A percentile compares a stretch with the other conserved stretches of the same genome.
Evolutionary conservation across 2,888 invertebrate genomes (phyloP).

Genomic region (Pristionchus japonicus): DNA sequence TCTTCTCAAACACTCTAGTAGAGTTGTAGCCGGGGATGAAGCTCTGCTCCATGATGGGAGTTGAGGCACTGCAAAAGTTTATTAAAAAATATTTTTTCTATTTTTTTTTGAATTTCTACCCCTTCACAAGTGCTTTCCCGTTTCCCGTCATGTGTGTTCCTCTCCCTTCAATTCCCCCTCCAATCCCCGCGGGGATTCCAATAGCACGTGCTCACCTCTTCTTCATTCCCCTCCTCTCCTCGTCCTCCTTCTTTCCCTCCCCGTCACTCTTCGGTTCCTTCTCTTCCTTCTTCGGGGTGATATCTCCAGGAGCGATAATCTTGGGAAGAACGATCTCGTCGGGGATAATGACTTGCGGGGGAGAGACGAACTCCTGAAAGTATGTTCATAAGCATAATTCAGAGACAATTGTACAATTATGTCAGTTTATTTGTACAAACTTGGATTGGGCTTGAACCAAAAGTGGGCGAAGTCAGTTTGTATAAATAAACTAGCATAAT

Average conservation of each 20-base stretch:
- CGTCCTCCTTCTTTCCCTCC: background rate
- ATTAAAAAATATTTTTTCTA: background rate
- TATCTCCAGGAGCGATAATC: slow-evolving; percentile 41
- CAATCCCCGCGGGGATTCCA: background rate
- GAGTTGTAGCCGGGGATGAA: slow-evolving; percentile 39
- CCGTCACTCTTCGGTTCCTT: slow-evolving; percentile 32
- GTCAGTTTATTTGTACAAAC: no score
- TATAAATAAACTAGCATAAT: no score
- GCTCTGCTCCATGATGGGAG: slow-evolving; percentile 43
- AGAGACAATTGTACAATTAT: background rate
- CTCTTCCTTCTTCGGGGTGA: slow-evolving; percentile 27
- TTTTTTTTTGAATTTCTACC: background rate
- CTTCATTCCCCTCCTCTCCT: background rate
- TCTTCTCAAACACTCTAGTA: background rate
- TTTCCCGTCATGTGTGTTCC: no score
- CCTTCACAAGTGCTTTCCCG: background rate
- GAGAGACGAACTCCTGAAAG: slow-evolving; percentile 2
- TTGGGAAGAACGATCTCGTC: slow-evolving; percentile 26
- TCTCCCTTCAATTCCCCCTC: no score
- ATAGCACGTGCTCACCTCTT: background rate
- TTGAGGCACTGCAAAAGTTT: no score
- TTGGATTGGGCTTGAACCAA: no score
- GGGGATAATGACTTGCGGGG: slow-evolving; percentile 4
- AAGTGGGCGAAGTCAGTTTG: no score
- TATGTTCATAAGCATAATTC: no score